These are phyloP conservation scores for Drosophila lini DNA, from an alignment of 1,140 invertebrate species.

Conservation along the genomic window DNA sequence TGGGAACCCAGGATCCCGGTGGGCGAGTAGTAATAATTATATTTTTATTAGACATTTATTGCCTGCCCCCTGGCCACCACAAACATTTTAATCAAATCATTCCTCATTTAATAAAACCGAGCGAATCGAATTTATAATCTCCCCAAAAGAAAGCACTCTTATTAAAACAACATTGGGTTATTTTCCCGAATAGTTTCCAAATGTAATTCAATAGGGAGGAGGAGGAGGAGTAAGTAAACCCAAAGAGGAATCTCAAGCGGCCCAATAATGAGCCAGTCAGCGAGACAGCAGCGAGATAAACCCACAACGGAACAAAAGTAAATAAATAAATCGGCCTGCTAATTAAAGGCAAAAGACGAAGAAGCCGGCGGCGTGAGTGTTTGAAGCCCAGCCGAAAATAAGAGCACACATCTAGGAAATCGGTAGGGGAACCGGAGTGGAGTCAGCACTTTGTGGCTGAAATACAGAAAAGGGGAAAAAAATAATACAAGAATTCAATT, in stretches of 20 bases:
- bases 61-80: constrained; percentile 46
- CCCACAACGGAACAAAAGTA: constrained; percentile 60
- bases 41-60: constrained; percentile 84
- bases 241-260: constrained; percentile 28
- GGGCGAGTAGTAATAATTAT: constrained; percentile 79
- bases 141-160: constrained; percentile 35
- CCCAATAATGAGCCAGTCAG: constrained; percentile 65
- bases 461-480: constrained; percentile 18
- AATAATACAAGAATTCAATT: constrained; percentile 70
- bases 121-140: constrained; percentile 63
- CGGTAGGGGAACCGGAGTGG: constrained; percentile 13
- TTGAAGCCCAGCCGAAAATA: constrained; percentile 65
- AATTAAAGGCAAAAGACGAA: constrained; percentile 69
- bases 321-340: constrained; percentile 80
- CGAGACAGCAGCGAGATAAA: constrained; percentile 58
- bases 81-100: constrained; percentile 81
- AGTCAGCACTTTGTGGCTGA: constrained; percentile 46
- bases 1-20: constrained; percentile 28
- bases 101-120: background rate
- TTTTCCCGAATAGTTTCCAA: constrained; percentile 37
- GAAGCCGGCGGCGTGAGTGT: constrained; percentile 40
- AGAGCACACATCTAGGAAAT: constrained; percentile 54
- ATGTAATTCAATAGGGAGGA: constrained; percentile 67
- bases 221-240: constrained; percentile 8
- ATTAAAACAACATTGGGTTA: constrained; percentile 43